These are phyloP conservation scores for Caenorhabditis sulstoni DNA, from an alignment of 2,888 invertebrate species.

Conservation along the genomic window DNA sequence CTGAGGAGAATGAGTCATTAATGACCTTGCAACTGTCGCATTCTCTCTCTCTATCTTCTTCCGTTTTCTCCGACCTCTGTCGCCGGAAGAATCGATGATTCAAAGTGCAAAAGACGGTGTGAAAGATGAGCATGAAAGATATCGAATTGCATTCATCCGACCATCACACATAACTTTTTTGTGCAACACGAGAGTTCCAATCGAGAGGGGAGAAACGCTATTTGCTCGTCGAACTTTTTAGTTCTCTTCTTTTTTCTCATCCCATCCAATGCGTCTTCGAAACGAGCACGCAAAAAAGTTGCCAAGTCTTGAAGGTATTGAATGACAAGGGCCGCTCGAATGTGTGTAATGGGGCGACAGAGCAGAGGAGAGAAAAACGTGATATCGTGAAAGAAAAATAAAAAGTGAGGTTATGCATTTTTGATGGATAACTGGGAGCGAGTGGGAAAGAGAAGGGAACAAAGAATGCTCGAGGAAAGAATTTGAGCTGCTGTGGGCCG, in stretches of 20 bases:
- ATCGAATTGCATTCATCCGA: slow-evolving; percentile 18
- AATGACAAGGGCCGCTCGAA: slow-evolving; percentile 39
- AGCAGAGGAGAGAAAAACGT: slow-evolving; percentile 45
- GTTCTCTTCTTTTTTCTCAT: slow-evolving; percentile 10
- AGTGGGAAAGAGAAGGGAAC: neutral
- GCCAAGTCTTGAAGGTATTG: slow-evolving; percentile 49
- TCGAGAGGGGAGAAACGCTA: neutral
- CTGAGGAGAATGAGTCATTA: slow-evolving; percentile 35
- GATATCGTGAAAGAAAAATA: slow-evolving; percentile 32
- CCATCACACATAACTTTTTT: slow-evolving; percentile 9
- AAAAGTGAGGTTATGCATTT: slow-evolving; percentile 49
- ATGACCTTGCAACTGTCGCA: slow-evolving; percentile 40
- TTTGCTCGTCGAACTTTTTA: slow-evolving; percentile 28
- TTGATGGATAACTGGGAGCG: slow-evolving; percentile 42
- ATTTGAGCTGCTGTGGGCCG: no score
- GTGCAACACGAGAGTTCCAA: slow-evolving; percentile 26
- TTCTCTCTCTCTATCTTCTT: neutral
- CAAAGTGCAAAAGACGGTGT: slow-evolving; percentile 7
- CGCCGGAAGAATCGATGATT: neutral
- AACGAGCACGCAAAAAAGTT: slow-evolving; percentile 30
- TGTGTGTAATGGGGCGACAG: slow-evolving; percentile 52
- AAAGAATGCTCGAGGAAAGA: slow-evolving; percentile 4
- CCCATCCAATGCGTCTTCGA: slow-evolving; percentile 31
- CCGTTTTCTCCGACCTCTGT: neutral
- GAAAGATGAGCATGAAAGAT: slow-evolving; percentile 24